phyloP scores from a whole-genome alignment of 2,888 invertebrate species.

The Leucophenga maculata region DNA sequence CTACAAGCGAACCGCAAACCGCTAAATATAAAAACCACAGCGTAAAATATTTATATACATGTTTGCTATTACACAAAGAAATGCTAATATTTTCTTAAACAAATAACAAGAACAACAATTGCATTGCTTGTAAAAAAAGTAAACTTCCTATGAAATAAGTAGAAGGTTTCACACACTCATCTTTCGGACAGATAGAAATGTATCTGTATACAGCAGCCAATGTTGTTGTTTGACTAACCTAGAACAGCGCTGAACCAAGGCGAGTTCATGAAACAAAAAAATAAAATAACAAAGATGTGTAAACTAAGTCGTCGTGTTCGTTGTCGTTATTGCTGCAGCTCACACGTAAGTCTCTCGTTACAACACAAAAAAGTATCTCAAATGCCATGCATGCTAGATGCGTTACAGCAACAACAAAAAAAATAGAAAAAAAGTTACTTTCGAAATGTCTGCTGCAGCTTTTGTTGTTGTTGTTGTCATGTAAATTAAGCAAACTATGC shows the following conservation, averaged over 20 bases:
- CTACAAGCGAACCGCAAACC: neutral
- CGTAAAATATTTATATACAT: no score
- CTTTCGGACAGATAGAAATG: neutral
- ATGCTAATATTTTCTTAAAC: neutral
- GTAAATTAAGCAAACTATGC: slow-evolving; percentile 57
- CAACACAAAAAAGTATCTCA: no score
- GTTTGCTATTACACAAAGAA: neutral
- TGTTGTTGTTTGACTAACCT: slow-evolving; percentile 45
- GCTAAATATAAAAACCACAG: neutral
- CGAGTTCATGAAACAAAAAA: neutral
- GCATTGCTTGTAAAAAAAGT: slow-evolving; percentile 12
- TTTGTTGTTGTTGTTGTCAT: slow-evolving; percentile 47
- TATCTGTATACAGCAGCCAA: neutral
- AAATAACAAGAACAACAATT: neutral
- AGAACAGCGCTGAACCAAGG: slow-evolving; percentile 59
- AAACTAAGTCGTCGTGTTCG: no score
- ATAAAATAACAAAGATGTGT: neutral
- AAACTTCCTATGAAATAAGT: slow-evolving; percentile 5
- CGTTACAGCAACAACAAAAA: no score
- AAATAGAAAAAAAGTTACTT: no score
- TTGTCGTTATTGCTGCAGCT: slow-evolving; percentile 35
- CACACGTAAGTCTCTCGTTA: no score
- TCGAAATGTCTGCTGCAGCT: no score
- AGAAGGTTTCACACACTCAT: neutral
- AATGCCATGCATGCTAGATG: no score